Evolutionary conservation across 2,797 vertebrate genomes (phyloP).

Genomic region (Heterohyrax brucei): DNA sequence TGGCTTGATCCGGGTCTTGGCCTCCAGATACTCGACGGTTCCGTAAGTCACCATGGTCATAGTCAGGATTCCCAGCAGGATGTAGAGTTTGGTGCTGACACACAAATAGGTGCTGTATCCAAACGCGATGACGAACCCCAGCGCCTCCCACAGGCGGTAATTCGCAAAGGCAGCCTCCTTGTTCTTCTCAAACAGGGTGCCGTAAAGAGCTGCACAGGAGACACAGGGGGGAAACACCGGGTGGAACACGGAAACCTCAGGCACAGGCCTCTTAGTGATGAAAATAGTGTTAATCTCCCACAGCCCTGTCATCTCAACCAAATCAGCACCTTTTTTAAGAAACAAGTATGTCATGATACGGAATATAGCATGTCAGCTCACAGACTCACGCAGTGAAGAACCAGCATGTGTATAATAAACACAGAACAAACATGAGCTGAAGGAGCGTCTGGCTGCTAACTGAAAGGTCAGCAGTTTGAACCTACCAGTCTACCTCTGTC

Average conservation of each 20-base stretch:
- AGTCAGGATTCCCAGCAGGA: conserved; percentile 92
- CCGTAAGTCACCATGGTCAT: conserved; percentile 91
- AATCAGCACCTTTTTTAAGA: background rate
- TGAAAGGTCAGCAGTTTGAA: no score
- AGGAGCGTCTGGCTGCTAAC: no score
- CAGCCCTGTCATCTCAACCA: background rate
- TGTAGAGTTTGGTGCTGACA: conserved; percentile 94
- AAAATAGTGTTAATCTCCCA: accelerated
- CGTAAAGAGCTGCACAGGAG: conserved; percentile 93
- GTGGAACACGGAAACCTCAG: background rate
- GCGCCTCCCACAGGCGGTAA: conserved; percentile 97
- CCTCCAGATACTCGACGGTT: conserved; percentile 92
- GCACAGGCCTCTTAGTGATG: accelerated
- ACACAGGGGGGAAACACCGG: background rate
- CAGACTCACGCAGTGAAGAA: background rate
- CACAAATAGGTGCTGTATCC: conserved; percentile 96
- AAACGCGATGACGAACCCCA: conserved; percentile 96
- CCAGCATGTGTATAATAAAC: accelerated
- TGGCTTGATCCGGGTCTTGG: conserved; percentile 60
- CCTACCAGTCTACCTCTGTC: no score
- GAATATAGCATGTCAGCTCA: background rate
- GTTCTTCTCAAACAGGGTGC: conserved; percentile 93
- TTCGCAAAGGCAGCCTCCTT: conserved; percentile 98
- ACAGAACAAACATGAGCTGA: accelerated
- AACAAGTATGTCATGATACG: background rate